Percentiles rank a stretch among this genome's conserved stretches.
Conservation (phyloP, 2,888 invertebrate genomes). For the Dynastes tityus region DNA sequence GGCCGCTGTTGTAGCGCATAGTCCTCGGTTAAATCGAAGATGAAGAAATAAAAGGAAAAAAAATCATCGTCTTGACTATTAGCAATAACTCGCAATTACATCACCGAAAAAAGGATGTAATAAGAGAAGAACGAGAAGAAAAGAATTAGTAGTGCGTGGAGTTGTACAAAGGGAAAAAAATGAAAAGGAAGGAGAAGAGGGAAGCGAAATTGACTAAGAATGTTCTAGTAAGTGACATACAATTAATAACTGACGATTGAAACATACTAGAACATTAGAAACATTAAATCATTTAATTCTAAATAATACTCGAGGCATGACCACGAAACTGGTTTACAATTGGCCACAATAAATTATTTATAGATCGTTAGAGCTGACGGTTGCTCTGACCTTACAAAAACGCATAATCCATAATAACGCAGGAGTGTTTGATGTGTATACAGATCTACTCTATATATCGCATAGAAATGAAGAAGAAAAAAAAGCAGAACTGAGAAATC, state of each 20-base stretch:
- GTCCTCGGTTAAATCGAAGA: neutral
- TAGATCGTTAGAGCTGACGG: conserved; percentile 55
- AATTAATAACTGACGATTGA: conserved; percentile 48
- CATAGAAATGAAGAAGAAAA: conserved; percentile 9
- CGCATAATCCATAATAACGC: conserved; percentile 40
- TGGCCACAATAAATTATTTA: conserved; percentile 54
- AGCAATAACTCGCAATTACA: conserved; percentile 41
- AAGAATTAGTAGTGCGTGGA: neutral
- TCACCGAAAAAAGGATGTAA: neutral
- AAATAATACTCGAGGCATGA: conserved; percentile 46
- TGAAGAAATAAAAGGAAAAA: conserved; percentile 6
- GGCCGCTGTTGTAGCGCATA: too few species aligned
- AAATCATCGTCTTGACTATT: conserved; percentile 29
- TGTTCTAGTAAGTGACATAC: conserved; percentile 38
- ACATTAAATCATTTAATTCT: conserved; percentile 49
- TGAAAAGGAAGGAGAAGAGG: neutral
- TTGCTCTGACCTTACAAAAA: conserved; percentile 37
- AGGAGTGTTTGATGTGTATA: conserved; percentile 17
- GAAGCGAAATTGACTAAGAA: conserved; percentile 31
- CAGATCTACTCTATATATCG: neutral
- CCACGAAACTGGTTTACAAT: conserved; percentile 55
- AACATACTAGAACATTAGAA: conserved; percentile 45
- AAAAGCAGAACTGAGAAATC: neutral
- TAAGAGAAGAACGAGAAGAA: conserved; percentile 3
- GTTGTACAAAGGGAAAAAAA: neutral